Conservation (phyloP, 2,797 vertebrate species). For the Bothrops alternatus region DNA sequence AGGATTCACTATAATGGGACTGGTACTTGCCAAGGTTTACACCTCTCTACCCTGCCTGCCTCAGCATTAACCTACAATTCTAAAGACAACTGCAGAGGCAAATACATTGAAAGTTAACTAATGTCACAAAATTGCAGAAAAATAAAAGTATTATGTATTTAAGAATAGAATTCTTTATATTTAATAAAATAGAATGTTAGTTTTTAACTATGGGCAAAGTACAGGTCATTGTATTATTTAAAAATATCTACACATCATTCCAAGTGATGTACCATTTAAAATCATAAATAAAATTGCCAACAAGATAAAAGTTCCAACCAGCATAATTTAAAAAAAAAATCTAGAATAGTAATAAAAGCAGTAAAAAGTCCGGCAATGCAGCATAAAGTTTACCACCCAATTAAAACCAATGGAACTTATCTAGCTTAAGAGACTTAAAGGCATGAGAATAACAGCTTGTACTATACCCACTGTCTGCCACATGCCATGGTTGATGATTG, state of each 20-base stretch:
- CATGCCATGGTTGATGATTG: conserved; percentile 85
- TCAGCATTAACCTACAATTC: neutral
- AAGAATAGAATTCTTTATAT: neutral
- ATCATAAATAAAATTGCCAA: neutral
- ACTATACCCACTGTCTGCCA: conserved; percentile 87
- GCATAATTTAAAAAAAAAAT: neutral
- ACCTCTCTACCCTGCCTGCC: neutral
- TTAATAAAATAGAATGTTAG: no score
- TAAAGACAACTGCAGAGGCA: neutral
- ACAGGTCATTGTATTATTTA: neutral
- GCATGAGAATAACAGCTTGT: neutral
- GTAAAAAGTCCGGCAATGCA: neutral
- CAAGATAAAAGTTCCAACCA: neutral
- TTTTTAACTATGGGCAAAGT: accelerated
- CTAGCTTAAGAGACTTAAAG: neutral
- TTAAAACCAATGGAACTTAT: neutral
- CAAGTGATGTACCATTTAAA: neutral
- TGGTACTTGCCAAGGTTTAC: neutral
- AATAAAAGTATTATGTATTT: neutral
- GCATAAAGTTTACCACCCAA: neutral
- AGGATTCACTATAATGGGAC: neutral
- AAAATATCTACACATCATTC: neutral
- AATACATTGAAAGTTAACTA: neutral
- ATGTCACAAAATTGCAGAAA: neutral
- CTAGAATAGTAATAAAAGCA: neutral